These are phyloP conservation scores for Sardinella longiceps DNA, from an alignment of 2,797 vertebrate genomes.

Conservation along the genomic window DNA sequence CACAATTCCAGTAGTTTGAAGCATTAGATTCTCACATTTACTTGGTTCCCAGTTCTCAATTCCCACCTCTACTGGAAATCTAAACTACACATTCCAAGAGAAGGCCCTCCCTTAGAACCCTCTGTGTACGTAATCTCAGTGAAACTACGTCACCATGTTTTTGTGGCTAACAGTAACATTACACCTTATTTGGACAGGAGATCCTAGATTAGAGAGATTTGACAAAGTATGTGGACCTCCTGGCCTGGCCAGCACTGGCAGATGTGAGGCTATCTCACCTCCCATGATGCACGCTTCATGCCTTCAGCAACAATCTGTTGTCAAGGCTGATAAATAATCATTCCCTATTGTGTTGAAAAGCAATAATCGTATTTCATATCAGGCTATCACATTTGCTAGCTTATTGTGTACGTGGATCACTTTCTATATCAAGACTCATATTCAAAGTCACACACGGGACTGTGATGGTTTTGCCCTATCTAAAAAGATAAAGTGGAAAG, in stretches of 20 bases:
- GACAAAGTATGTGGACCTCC: not conserved
- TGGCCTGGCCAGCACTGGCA: not conserved
- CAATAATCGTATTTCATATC: no score
- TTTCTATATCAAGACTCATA: not conserved
- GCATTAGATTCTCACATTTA: no score
- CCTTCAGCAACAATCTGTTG: no score
- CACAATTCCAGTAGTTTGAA: no score
- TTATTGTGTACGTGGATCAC: not conserved
- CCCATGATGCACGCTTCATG: not conserved
- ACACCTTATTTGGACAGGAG: constrained; percentile 2
- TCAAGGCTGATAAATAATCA: no score
- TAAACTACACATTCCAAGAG: not conserved
- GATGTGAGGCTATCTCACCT: not conserved
- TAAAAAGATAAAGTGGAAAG: not conserved
- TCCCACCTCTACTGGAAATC: no score
- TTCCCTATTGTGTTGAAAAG: not conserved
- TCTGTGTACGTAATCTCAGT: not conserved
- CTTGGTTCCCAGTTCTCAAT: no score
- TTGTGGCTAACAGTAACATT: not conserved
- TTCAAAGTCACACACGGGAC: no score
- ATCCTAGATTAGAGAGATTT: not conserved
- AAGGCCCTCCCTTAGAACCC: not conserved
- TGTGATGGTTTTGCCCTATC: not conserved
- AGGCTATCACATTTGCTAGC: not conserved
- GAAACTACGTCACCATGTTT: not conserved